Evolutionary conservation across 2,113 vertebrate species (phyloP).

Genomic region (Trichomycterus rosablanca): DNA sequence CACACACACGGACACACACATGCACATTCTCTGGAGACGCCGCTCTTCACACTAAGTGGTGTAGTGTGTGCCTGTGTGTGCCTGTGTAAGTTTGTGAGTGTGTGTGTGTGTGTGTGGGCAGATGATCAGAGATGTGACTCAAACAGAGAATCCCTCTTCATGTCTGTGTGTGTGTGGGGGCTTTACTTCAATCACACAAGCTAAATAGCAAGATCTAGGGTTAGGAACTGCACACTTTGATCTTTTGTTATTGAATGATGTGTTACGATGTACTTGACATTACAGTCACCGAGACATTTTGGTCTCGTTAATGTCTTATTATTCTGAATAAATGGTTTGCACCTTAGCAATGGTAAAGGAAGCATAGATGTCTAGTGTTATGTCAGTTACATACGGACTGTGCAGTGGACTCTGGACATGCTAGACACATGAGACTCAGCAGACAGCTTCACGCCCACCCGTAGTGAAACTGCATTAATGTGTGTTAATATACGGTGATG

Average conservation of each 20-base stretch:
- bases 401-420: background rate
- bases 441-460: constrained; percentile 11
- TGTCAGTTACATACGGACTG: constrained; percentile 13
- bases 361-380: background rate
- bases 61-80: constrained; percentile 51
- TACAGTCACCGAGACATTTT: background rate
- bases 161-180: constrained; percentile 60
- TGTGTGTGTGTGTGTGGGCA: constrained; percentile 55
- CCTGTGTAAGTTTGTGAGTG: constrained; percentile 17
- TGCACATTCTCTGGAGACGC: constrained; percentile 2
- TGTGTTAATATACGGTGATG: constrained; percentile 22
- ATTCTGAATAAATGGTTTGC: background rate
- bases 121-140: constrained; percentile 64
- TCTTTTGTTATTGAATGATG: constrained; percentile 16
- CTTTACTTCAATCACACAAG: constrained; percentile 46
- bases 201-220: constrained; percentile 33
- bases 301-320: background rate
- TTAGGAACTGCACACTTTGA: constrained; percentile 27
- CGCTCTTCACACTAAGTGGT: constrained; percentile 27
- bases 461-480: constrained; percentile 56
- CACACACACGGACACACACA: constrained; percentile 32
- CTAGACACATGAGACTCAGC: constrained; percentile 22
- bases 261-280: constrained; percentile 12
- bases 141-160: constrained; percentile 67
- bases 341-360: background rate